A percentile compares a stretch with the other conserved stretches of the same genome.
phyloP scores from a whole-genome alignment of 1,140 invertebrate species.

The Drosophila albomicans region DNA sequence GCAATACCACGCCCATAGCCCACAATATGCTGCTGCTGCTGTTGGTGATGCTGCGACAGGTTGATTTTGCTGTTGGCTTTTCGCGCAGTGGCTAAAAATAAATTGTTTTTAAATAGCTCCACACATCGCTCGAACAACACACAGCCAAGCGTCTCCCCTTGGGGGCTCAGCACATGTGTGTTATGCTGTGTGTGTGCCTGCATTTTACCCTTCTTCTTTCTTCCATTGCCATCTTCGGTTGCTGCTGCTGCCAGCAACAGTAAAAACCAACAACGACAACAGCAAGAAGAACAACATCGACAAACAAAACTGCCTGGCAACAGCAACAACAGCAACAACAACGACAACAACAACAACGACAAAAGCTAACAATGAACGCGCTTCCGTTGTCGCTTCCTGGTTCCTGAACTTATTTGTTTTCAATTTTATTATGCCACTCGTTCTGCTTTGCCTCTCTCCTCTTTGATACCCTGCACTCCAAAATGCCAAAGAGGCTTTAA shows the following conservation, averaged over 20 bases:
- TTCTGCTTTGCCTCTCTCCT: background rate
- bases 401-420: constrained; percentile 73
- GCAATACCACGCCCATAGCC: constrained; percentile 7
- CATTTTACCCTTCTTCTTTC: constrained; percentile 26
- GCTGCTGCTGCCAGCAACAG: constrained; percentile 20
- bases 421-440: constrained; percentile 61
- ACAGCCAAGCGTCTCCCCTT: constrained; percentile 8
- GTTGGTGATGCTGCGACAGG: constrained; percentile 49
- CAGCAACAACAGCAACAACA: constrained; percentile 40
- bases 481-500: too few species aligned
- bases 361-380: constrained; percentile 69
- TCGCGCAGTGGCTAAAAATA: constrained; percentile 75
- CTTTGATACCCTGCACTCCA: constrained; percentile 15
- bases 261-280: constrained; percentile 23
- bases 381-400: constrained; percentile 59
- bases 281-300: constrained; percentile 37
- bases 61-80: constrained; percentile 63
- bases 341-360: constrained; percentile 43
- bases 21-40: background rate
- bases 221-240: background rate
- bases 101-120: constrained; percentile 81
- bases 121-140: constrained; percentile 53
- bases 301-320: constrained; percentile 42
- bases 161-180: background rate
- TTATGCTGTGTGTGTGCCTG: constrained; percentile 3